These are phyloP conservation scores for Heloderma charlesbogerti DNA, from an alignment of 2,113 vertebrate species.

Conservation along the genomic window DNA sequence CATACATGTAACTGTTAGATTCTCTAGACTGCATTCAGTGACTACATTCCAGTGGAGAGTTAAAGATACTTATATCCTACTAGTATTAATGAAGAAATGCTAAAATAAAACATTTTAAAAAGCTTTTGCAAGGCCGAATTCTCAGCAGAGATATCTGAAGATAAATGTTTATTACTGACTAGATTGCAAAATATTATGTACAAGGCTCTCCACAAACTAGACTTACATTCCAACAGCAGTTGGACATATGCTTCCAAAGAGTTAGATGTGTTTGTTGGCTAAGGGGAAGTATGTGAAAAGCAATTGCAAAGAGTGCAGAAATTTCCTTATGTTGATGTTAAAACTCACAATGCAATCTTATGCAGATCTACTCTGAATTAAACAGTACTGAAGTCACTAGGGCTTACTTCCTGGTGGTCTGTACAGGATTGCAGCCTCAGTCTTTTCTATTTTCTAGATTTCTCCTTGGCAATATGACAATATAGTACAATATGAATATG, in stretches of 20 bases:
- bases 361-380: background rate
- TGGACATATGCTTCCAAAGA: background rate
- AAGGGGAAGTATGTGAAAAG: constrained; percentile 2
- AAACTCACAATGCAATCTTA: background rate
- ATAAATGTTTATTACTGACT: background rate
- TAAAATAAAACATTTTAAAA: background rate
- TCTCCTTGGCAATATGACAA: background rate
- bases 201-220: background rate
- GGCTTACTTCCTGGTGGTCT: too few relatives aligned
- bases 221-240: background rate
- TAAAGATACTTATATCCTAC: background rate
- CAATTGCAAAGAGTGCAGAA: background rate
- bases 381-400: background rate
- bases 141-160: background rate
- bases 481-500: background rate
- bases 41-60: background rate
- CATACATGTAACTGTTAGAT: background rate
- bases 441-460: background rate
- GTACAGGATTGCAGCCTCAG: too few relatives aligned
- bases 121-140: background rate
- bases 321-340: background rate
- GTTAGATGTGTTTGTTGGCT: background rate
- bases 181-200: background rate
- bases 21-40: background rate
- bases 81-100: background rate